Base-by-base conservation (phyloP, 2,797 vertebrate genomes). In the Streptopelia turtur region DNA sequence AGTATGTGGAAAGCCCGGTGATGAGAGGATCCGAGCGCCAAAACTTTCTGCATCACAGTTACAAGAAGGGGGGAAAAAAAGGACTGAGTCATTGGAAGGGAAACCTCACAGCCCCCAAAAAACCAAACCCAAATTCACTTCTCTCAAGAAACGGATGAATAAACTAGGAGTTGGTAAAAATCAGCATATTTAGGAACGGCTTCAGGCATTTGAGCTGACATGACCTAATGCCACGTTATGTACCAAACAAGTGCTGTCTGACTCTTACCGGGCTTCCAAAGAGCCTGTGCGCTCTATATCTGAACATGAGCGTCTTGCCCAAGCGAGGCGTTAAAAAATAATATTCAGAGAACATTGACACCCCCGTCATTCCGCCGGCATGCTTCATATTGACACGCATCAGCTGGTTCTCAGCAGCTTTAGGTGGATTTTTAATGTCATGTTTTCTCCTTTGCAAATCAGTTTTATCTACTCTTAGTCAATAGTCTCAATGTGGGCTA, bases 331-430 rank as follows among this genome's bases (percentile, higher is more conserved):
- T 8, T 83, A 74, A 88, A 23, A 83, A 90, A 37, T 21, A 83
- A 27, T 18, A 74, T 55, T 39, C 76, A 30, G 5, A 15, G 57
- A 90, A 72, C 50, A 52, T 50, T 65, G 72, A 66, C 93, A 88
- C n/a, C 56, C 87, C 93, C 55, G 0, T 15, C 71, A 88, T 27
- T 89, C 68, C 84, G 10, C 52, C 53, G 78, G 66, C 55, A 27
- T 13, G 64, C 69, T 70, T 75, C 89, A 68, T 37, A 77, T 2
- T 16, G 76, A 92, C 50, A 35, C 87, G 61, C 33, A 23, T 43
- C 86, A 87, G 87, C 89, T 85, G 90, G 12, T 71, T 15, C 31
- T 50, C 72, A 69, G 76, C 79, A 90, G 72, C 80, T 92, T 43
- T 20, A 74, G 52, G 64, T 4, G 9, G 27, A 39, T 30, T 83